A percentile compares a stretch with the other conserved stretches of the same genome.
These are phyloP conservation scores for Argyresthia goedartella DNA, from an alignment of 2,888 invertebrate genomes.

Conservation along the genomic window DNA sequence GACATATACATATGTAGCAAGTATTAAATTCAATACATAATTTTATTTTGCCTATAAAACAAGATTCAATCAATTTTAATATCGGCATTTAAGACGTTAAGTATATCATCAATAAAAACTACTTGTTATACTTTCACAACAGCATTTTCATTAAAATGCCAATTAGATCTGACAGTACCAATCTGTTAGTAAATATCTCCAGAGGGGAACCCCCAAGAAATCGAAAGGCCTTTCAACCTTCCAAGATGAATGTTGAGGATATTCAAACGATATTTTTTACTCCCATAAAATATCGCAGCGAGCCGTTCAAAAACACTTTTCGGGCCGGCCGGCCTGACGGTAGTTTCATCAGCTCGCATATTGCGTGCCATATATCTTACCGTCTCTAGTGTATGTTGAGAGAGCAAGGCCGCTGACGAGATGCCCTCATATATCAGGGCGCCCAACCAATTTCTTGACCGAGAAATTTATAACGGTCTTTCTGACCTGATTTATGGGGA, in stretches of 20 bases:
- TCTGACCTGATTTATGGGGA: constrained; percentile 34
- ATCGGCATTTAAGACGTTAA: too few species aligned
- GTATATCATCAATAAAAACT: too few species aligned
- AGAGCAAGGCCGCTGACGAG: neutral
- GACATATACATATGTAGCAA: too few species aligned
- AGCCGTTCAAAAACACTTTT: constrained; percentile 22
- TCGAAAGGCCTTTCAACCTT: too few species aligned
- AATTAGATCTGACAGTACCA: neutral
- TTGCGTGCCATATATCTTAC: constrained; percentile 47
- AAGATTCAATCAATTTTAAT: too few species aligned
- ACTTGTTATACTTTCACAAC: too few species aligned
- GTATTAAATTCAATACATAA: too few species aligned
- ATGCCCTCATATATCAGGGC: constrained; percentile 37
- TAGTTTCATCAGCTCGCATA: constrained; percentile 48
- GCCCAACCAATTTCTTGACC: constrained; percentile 62
- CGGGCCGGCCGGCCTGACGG: constrained; percentile 6
- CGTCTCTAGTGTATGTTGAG: neutral
- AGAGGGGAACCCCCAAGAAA: neutral
- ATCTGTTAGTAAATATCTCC: neutral
- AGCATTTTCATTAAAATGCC: too few species aligned
- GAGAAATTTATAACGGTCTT: constrained; percentile 62
- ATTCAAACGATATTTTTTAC: constrained; percentile 9
- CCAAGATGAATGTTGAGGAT: neutral
- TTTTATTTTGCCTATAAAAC: too few species aligned
- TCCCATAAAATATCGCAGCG: constrained; percentile 25